Evolutionary conservation across 2,888 invertebrate species (phyloP), one percentile per base, ranked within the genome.

Genomic region (Panopea generosa): DNA sequence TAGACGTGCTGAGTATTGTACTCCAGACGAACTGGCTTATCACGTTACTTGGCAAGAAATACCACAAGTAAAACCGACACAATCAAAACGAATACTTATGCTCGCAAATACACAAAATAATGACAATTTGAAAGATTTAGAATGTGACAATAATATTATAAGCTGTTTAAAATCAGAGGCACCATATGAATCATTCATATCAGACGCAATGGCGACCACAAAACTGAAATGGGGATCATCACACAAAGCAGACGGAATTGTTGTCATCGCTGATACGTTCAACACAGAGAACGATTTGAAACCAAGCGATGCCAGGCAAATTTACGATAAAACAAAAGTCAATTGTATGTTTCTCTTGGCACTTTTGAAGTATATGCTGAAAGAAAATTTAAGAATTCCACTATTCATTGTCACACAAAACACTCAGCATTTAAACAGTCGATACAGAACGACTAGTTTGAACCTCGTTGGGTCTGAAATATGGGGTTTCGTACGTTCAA

Each of bases 401-500:
- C 16, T 74, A 14, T 33, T 52, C 16, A 26, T 75, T 49, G 53
- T 60, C 16, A 79, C 79, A 2, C 70, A 79, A 40, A 57, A 68
- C 14, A 68, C 71, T 2, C 72, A 72, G 49, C 27, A 14, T 11
- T 56, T 3, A 33, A 16, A 9, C 16, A 16, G 7, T 0, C 11
- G 33, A 40, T 11, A 45, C 3, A 16, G 27, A 2, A n/a, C n/a
- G 14, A n/a, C 20, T n/a, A 33, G 29, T 18, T n/a, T 53, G 2
- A 65, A 56, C 29, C 18, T 73, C 11, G 1, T 55, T 6, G 80
- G 83, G 7, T 66, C 83, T 16, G 75, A 77, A 56, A 24, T 83
- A 20, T 83, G 83, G 83, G 83, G 83, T 20, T 49, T 83, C 27
- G 57, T 71, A 24, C 52, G 77, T 29, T 77, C 83, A 2, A 27